Evolutionary conservation across 2,113 vertebrate genomes (phyloP).

Genomic region (Zapus hudsonius): DNA sequence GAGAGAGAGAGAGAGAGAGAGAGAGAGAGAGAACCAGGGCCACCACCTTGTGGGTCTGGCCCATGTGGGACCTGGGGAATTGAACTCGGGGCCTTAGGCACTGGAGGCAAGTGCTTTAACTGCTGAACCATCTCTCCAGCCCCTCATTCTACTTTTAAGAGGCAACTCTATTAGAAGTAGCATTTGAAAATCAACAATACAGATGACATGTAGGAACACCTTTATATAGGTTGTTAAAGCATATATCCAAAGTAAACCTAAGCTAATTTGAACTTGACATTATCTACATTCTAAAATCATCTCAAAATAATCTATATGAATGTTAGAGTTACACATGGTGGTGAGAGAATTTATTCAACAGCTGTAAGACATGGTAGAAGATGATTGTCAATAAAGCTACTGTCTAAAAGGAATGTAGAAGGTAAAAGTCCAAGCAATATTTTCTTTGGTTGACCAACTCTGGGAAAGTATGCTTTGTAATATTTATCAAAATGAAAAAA

Average conservation of each 20-base stretch:
- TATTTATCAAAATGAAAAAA: not conserved
- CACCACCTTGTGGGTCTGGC: too few relatives aligned
- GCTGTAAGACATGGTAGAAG: not conserved
- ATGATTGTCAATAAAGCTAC: not conserved
- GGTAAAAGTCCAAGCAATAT: not conserved
- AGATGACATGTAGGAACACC: not conserved
- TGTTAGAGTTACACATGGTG: not conserved
- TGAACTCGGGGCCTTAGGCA: too few relatives aligned
- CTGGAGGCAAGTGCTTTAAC: too few relatives aligned
- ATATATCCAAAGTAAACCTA: slow-evolving; percentile 10
- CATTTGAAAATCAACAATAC: slow-evolving; percentile 10
- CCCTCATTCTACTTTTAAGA: not conserved
- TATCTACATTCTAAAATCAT: slow-evolving; percentile 1
- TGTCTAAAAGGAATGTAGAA: not conserved
- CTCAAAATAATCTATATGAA: not conserved
- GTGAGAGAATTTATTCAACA: not conserved
- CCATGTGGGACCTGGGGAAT: too few relatives aligned
- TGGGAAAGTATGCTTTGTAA: not conserved
- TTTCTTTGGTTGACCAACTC: not conserved
- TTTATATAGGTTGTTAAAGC: not conserved
- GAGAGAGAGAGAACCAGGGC: too few relatives aligned
- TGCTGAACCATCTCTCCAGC: too few relatives aligned
- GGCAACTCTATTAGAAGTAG: not conserved
- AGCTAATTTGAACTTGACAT: slow-evolving; percentile 47
- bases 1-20: too few relatives aligned